Evolutionary conservation across 2,888 invertebrate genomes (phyloP).

Genomic region (Amphipoea lucens): DNA sequence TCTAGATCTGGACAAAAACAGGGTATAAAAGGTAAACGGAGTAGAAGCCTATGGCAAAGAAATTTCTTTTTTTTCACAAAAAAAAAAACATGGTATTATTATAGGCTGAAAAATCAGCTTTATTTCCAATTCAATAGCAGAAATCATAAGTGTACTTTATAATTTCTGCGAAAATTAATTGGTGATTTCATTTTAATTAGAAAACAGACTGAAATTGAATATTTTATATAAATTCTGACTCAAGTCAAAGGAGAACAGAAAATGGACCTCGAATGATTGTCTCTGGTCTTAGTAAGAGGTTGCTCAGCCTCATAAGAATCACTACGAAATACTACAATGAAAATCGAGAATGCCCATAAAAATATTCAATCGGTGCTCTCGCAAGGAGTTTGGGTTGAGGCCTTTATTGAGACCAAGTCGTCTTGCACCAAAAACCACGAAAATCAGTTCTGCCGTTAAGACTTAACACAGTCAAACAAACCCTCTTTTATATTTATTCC

Average conservation of each 20-base stretch:
- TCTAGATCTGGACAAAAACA: too few relatives aligned
- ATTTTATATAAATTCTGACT: constrained; percentile 1
- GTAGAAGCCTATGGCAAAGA: too few relatives aligned
- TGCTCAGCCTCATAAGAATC: constrained; percentile 20
- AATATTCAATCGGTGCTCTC: neutral
- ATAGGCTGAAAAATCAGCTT: neutral
- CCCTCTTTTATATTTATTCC: constrained; percentile 3
- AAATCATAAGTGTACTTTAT: neutral
- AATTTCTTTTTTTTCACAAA: too few relatives aligned
- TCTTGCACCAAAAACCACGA: neutral
- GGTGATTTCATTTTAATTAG: neutral
- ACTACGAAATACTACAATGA: constrained; percentile 21
- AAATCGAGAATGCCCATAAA: constrained; percentile 21
- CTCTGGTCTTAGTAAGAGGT: constrained; percentile 7
- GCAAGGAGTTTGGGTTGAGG: neutral
- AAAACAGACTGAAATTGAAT: neutral
- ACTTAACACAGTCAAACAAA: constrained; percentile 11
- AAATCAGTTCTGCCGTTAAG: neutral
- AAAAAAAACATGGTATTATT: neutral
- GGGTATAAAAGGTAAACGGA: too few relatives aligned
- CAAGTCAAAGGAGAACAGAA: constrained; percentile 6
- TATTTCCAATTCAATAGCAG: neutral
- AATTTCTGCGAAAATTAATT: neutral
- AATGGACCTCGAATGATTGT: constrained; percentile 23
- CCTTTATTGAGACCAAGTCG: neutral